These are phyloP conservation scores for Phaonia tiefii DNA, from an alignment of 2,888 invertebrate species.

Conservation along the genomic window DNA sequence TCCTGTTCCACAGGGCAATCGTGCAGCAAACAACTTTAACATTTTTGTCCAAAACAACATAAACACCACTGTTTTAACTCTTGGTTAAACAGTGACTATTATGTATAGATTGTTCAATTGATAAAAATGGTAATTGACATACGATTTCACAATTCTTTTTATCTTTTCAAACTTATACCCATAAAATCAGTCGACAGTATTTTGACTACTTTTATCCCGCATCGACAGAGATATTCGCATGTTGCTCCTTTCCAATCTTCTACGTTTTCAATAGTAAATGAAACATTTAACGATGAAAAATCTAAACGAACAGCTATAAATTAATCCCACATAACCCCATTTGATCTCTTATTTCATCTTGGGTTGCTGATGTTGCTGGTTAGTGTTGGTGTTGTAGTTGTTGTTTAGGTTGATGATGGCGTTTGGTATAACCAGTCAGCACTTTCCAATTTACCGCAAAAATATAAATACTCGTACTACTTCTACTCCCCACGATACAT, in stretches of 20 bases:
- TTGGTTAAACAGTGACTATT: no score
- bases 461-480: conserved; percentile 3
- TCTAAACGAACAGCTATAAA: neutral
- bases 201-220: no score
- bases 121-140: no score
- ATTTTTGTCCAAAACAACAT: no score
- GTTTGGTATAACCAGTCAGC: conserved; percentile 30
- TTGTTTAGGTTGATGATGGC: neutral
- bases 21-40: no score
- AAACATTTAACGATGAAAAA: neutral
- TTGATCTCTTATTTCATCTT: conserved; percentile 8
- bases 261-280: no score
- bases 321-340: conserved; percentile 16
- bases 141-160: no score
- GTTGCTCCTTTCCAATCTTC: neutral
- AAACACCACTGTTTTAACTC: no score
- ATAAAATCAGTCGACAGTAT: no score
- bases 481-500: neutral
- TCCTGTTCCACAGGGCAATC: no score
- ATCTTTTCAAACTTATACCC: no score
- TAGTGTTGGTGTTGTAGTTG: neutral
- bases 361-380: neutral
- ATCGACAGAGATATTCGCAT: neutral
- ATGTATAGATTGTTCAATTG: no score
- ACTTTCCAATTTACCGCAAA: conserved; percentile 61